Evolutionary conservation across 2,888 invertebrate genomes (phyloP).

Genomic region (Lochmaea crataegi): DNA sequence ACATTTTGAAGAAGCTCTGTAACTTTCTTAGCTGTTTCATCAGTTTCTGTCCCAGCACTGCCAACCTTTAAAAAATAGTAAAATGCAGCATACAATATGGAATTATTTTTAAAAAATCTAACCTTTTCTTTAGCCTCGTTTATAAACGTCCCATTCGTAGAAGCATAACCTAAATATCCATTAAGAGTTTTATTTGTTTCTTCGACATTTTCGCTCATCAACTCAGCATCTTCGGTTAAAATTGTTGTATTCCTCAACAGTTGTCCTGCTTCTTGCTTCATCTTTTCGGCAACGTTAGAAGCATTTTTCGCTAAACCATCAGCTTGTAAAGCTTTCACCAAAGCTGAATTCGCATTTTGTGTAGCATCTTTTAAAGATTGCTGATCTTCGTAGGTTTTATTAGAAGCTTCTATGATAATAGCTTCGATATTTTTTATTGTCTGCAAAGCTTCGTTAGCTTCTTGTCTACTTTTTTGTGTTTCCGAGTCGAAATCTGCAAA

Average conservation of each 20-base stretch:
- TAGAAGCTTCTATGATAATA: conserved; percentile 77
- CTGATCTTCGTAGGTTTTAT: conserved; percentile 77
- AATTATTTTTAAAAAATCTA: conserved; percentile 33
- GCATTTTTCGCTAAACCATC: conserved; percentile 82
- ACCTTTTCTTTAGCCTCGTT: conserved; percentile 80
- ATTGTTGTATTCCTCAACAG: conserved; percentile 81
- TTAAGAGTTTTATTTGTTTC: conserved; percentile 77
- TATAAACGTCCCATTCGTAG: conserved; percentile 77
- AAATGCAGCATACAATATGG: background rate
- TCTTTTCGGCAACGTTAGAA: conserved; percentile 82
- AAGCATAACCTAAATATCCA: conserved; percentile 73
- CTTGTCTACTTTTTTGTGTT: conserved; percentile 85
- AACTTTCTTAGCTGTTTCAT: conserved; percentile 84
- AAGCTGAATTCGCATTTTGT: conserved; percentile 79
- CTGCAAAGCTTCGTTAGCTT: conserved; percentile 81
- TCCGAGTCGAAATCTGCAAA: conserved; percentile 86
- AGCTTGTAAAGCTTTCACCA: conserved; percentile 80
- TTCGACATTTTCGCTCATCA: conserved; percentile 75
- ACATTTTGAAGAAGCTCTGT: conserved; percentile 83
- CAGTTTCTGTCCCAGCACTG: conserved; percentile 86
- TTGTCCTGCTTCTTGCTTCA: conserved; percentile 80
- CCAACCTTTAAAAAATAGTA: conserved; percentile 74
- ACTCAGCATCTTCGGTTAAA: conserved; percentile 82
- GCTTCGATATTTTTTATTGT: conserved; percentile 83
- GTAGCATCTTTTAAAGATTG: conserved; percentile 81